phyloP scores from a whole-genome alignment of 1,140 invertebrate genomes.

The Octopus bimaculoides region DNA sequence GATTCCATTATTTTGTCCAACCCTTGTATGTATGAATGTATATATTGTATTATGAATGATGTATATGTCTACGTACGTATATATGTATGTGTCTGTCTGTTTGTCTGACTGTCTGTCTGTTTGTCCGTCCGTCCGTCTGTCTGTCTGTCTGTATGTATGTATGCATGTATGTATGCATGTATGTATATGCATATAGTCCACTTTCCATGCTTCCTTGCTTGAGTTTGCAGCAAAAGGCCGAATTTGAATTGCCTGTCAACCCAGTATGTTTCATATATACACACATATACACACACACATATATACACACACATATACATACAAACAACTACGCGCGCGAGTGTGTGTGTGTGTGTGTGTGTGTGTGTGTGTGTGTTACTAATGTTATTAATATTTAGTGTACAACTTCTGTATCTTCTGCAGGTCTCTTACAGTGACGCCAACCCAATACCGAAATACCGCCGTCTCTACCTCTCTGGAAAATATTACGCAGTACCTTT shows the following conservation, averaged over 20 bases:
- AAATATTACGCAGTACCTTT: slow-evolving; percentile 50
- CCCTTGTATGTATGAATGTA: no score
- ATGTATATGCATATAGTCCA: slow-evolving; percentile 31
- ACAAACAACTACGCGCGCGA: neutral
- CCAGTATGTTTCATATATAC: neutral
- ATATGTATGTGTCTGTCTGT: no score
- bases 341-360: no score
- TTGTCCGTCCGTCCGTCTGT: no score
- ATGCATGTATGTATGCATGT: slow-evolving; percentile 26
- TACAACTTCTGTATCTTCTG: slow-evolving; percentile 38
- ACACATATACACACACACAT: slow-evolving; percentile 4
- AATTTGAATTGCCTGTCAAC: neutral
- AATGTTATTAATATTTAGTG: neutral
- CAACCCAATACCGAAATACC: slow-evolving; percentile 41
- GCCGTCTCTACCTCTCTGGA: slow-evolving; percentile 38
- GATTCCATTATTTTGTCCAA: no score
- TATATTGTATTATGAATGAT: no score
- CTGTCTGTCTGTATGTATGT: no score
- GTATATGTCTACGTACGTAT: no score
- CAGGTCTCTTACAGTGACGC: slow-evolving; percentile 36
- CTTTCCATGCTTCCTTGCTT: slow-evolving; percentile 17
- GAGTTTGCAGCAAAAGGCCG: slow-evolving; percentile 12
- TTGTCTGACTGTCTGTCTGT: no score
- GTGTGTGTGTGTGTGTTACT: no score
- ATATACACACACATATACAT: slow-evolving; percentile 1